Evolutionary conservation across 2,113 vertebrate species (phyloP).

Genomic region (Paraplagusia blochii): DNA sequence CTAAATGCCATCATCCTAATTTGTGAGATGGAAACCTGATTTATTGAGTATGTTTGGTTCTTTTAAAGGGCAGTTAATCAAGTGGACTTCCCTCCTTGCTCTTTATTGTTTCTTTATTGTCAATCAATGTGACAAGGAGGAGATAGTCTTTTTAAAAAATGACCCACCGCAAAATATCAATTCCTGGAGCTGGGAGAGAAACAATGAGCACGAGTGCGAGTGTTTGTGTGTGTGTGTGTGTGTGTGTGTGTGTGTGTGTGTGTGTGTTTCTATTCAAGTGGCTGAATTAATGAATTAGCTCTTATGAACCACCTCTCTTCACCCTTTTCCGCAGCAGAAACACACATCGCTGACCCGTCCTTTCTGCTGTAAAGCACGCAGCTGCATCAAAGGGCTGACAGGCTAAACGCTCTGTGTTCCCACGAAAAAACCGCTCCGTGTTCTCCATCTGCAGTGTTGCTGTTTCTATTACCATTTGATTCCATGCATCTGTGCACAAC

Average conservation of each 20-base stretch:
- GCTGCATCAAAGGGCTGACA: slow-evolving; percentile 25
- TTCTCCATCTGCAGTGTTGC: slow-evolving; percentile 6
- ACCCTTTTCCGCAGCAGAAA: slow-evolving; percentile 36
- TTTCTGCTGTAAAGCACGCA: slow-evolving; percentile 23
- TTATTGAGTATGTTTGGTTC: slow-evolving; percentile 45
- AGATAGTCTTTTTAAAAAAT: slow-evolving; percentile 49
- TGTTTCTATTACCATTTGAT: slow-evolving; percentile 29
- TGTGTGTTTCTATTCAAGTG: not conserved
- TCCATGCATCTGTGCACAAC: slow-evolving; percentile 40
- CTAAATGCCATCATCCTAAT: slow-evolving; percentile 41
- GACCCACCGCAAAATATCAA: slow-evolving; percentile 49
- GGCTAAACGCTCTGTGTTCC: slow-evolving; percentile 28
- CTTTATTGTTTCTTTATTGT: slow-evolving; percentile 59
- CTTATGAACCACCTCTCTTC: slow-evolving; percentile 33
- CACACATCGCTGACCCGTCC: slow-evolving; percentile 59
- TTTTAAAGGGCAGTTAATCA: slow-evolving; percentile 52
- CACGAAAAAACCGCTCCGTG: slow-evolving; percentile 3
- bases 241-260: slow-evolving; percentile 6
- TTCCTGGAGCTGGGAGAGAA: slow-evolving; percentile 34
- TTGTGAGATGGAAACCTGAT: slow-evolving; percentile 54
- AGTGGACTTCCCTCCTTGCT: slow-evolving; percentile 16
- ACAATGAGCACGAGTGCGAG: slow-evolving; percentile 15
- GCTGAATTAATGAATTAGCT: slow-evolving; percentile 49
- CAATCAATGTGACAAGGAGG: slow-evolving; percentile 55
- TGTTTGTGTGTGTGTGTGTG: not conserved